Base-by-base conservation (phyloP, 2,797 vertebrate genomes). In the Rhyacichthys aspro region DNA sequence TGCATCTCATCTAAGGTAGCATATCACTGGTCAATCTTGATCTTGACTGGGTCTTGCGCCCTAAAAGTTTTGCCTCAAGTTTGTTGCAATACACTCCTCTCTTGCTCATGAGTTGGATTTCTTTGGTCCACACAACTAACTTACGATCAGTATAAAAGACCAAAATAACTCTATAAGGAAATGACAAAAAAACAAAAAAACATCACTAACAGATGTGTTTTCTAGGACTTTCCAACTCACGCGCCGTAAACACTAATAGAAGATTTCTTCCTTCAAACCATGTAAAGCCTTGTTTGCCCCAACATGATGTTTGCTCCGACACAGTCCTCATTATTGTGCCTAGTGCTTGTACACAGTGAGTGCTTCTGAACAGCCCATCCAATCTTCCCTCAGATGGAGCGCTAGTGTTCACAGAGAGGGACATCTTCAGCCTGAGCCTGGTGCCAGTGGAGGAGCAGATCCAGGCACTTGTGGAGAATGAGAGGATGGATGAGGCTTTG, bases 401-500 rank as follows among this genome's bases (percentile, higher is more conserved):
- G 43, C 75, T 89, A 57, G 79, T 88, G 56, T 86, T 90, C 66
- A 84, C 85, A 17, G 85, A 91, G 19, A 83, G 77, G 62, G 80
- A 85, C 46, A 70, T 92, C 73, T 80, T 86, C 72, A 74, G 57
- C 54, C 75, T 93, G 72, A 63, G 67, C n/a, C 64, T 74, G 49
- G 81, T 82, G 61, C 82, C 90, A 1, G 15, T 90, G 1, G 57
- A 85, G 18, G 78, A 87, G 46, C 91, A 92, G 74, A 84, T 92
- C 74, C 74, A 80, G 43, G 46, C 72, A 9, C 88, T 92, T 7
- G 72, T 91, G 0, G 65, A 37, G 7, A 48, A 59, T 0, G 77
- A 89, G 59, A 76, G 78, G 53, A 54, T 74, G 6, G 79, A 88
- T 33, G 88, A 92, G 77, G 91, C 91, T 8, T 67, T 89, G 17